These are phyloP conservation scores for Pangasius mekongensis DNA, from an alignment of 2,797 vertebrate species.

Conservation along the genomic window DNA sequence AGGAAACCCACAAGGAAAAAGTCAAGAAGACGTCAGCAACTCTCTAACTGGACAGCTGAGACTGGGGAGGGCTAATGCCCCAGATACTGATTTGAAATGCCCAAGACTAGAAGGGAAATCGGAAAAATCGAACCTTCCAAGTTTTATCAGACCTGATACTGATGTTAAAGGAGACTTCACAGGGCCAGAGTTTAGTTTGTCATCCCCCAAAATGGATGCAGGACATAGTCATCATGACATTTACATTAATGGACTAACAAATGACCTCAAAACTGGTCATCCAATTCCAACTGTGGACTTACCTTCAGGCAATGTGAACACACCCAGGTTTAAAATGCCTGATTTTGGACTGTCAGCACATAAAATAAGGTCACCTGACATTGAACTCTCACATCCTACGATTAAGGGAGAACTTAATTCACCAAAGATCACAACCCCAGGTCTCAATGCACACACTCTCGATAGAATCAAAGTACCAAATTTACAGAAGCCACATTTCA, in stretches of 20 bases:
- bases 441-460: slow-evolving; percentile 11
- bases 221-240: slow-evolving; percentile 58
- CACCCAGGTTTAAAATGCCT: slow-evolving; percentile 45
- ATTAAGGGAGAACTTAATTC: slow-evolving; percentile 51
- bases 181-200: neutral
- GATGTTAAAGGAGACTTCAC: neutral
- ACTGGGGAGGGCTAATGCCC: neutral
- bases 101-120: slow-evolving; percentile 46
- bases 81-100: slow-evolving; percentile 27
- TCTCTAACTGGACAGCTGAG: slow-evolving; percentile 7
- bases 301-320: slow-evolving; percentile 58
- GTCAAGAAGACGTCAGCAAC: slow-evolving; percentile 16
- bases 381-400: slow-evolving; percentile 53
- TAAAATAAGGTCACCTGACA: slow-evolving; percentile 52
- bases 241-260: slow-evolving; percentile 30
- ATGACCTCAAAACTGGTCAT: neutral
- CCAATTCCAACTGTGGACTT: neutral
- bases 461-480: slow-evolving; percentile 28
- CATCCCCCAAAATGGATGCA: neutral
- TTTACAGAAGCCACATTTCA: neutral
- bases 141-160: neutral
- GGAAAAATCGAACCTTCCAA: neutral
- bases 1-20: slow-evolving; percentile 32
- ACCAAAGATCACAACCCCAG: slow-evolving; percentile 35
- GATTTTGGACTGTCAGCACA: slow-evolving; percentile 46